Percentiles rank a stretch among this genome's conserved stretches.
phyloP scores from a whole-genome alignment of 2,113 vertebrate genomes.

The Dasypus novemcinctus region DNA sequence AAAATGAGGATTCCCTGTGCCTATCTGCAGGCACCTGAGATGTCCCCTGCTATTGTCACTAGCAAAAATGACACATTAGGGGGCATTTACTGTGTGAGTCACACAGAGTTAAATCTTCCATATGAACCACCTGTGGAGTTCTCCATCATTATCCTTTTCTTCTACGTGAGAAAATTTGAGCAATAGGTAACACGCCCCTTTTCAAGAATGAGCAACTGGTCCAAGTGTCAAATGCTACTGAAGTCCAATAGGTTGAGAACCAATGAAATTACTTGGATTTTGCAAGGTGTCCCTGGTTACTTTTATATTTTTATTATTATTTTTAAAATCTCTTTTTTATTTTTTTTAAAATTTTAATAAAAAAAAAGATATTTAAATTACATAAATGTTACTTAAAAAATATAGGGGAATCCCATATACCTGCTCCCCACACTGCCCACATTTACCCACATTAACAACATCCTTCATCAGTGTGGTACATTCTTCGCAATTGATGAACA shows the following conservation, averaged over 20 bases:
- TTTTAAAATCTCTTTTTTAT: too few species aligned
- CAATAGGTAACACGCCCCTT: background rate
- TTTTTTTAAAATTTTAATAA: too few species aligned
- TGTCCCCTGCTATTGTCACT: background rate
- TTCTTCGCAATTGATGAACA: too few species aligned
- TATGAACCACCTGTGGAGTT: too few species aligned
- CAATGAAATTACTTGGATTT: background rate
- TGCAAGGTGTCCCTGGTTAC: background rate
- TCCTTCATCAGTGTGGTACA: too few species aligned
- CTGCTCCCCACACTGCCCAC: too few species aligned
- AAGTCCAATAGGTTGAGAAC: background rate
- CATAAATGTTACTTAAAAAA: too few species aligned
- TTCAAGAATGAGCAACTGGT: background rate
- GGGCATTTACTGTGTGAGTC: background rate
- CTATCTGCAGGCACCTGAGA: background rate
- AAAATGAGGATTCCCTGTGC: background rate
- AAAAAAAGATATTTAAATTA: too few species aligned
- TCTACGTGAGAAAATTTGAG: background rate
- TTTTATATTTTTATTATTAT: too few species aligned
- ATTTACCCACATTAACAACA: too few species aligned
- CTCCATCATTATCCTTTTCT: background rate
- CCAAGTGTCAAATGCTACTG: background rate
- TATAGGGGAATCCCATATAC: too few species aligned
- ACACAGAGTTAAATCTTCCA: background rate
- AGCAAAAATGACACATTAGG: accelerated